Conservation (phyloP, 2,113 vertebrate species). For the Charina bottae region DNA sequence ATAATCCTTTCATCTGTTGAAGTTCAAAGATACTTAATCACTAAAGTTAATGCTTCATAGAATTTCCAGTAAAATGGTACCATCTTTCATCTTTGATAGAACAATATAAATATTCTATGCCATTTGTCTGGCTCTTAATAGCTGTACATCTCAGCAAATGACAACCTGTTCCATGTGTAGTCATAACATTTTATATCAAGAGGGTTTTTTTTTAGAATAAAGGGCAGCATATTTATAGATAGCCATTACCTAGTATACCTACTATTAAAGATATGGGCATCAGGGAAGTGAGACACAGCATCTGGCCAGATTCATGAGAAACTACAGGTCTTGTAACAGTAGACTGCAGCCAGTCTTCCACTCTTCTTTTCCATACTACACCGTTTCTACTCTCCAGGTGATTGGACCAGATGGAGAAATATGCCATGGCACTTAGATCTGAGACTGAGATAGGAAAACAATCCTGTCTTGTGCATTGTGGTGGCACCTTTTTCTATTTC, state of each 20-base stretch:
- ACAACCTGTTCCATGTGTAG: background rate
- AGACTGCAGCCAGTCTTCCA: background rate
- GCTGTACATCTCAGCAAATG: slow-evolving; percentile 12
- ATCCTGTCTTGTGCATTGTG: background rate
- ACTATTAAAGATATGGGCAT: background rate
- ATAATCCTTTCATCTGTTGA: slow-evolving; percentile 72
- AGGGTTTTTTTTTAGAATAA: background rate
- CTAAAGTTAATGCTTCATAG: slow-evolving; percentile 62
- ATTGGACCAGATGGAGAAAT: background rate
- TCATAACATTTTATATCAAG: slow-evolving; percentile 1
- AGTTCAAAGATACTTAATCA: slow-evolving; percentile 64
- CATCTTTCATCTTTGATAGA: slow-evolving; percentile 38
- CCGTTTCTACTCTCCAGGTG: background rate
- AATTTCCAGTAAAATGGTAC: slow-evolving; percentile 64
- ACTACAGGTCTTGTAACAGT: background rate
- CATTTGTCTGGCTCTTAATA: slow-evolving; percentile 18
- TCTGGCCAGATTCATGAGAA: background rate
- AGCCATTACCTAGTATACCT: background rate
- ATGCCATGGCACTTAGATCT: background rate
- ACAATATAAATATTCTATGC: slow-evolving; percentile 31
- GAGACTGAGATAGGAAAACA: background rate
- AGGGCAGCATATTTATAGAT: background rate
- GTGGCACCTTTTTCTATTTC: background rate
- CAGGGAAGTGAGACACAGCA: background rate
- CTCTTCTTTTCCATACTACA: background rate